These are phyloP conservation scores for Calyptomena viridis DNA, from an alignment of 2,113 vertebrate genomes.

Conservation along the genomic window DNA sequence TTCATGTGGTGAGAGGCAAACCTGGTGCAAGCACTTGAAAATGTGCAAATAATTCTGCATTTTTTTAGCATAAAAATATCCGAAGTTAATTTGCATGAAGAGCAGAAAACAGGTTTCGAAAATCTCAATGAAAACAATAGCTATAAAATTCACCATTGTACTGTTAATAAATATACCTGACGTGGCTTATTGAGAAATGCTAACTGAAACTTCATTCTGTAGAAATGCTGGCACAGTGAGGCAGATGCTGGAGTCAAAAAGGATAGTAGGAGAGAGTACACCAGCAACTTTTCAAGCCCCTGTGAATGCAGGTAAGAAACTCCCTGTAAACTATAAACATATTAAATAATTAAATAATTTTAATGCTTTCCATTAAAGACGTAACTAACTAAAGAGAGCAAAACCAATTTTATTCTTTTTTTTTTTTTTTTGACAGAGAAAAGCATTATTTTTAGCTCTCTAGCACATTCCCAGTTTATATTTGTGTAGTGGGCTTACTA, in stretches of 20 bases:
- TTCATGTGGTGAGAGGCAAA: background rate
- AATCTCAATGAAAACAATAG: background rate
- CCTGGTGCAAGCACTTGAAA: background rate
- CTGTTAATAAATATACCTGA: background rate
- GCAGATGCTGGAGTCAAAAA: slow-evolving; percentile 81
- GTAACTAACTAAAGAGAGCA: background rate
- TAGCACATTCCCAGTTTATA: background rate
- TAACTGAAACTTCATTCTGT: slow-evolving; percentile 9
- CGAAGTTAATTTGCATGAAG: background rate
- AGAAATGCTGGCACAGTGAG: slow-evolving; percentile 79
- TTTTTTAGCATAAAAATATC: background rate
- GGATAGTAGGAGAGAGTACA: slow-evolving; percentile 68
- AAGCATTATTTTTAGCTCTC: background rate
- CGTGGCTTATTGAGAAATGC: background rate
- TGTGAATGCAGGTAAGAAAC: slow-evolving; percentile 71
- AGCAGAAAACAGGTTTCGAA: background rate
- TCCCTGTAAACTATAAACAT: background rate
- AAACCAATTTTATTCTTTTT: background rate
- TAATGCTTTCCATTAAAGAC: background rate
- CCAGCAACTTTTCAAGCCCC: slow-evolving; percentile 66
- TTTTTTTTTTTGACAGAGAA: background rate
- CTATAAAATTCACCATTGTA: background rate
- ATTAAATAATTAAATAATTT: background rate
- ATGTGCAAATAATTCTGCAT: background rate
- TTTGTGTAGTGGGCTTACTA: background rate